A percentile compares a stretch with the other conserved stretches of the same genome.
Evolutionary conservation across 2,888 invertebrate species (phyloP).

Genomic region (Cynaeus angustus): DNA sequence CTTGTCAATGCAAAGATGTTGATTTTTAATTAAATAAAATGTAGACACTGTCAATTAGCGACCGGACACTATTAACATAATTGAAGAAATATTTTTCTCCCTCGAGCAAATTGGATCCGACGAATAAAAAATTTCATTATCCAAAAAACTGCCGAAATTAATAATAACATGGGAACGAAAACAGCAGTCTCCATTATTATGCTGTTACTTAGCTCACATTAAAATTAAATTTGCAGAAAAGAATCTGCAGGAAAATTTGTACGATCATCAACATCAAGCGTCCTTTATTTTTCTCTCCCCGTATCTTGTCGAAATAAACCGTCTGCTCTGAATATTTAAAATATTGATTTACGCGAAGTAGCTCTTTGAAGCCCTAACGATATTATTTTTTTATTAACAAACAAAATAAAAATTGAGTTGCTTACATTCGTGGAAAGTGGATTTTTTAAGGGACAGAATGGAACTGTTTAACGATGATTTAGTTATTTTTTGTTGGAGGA

Average conservation of each 20-base stretch:
- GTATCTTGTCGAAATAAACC: conserved; percentile 7
- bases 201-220: conserved; percentile 27
- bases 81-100: too few relatives aligned
- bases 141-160: conserved; percentile 22
- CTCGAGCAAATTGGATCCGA: not conserved
- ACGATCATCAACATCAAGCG: conserved; percentile 2
- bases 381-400: conserved; percentile 20
- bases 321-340: conserved; percentile 19
- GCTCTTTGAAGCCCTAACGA: conserved; percentile 12
- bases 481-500: too few relatives aligned
- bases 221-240: conserved; percentile 35
- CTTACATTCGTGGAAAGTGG: conserved; percentile 2
- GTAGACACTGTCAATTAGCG: conserved; percentile 1
- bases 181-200: conserved; percentile 18
- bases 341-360: conserved; percentile 12
- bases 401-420: conserved; percentile 2
- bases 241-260: conserved; percentile 3
- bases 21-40: not conserved
- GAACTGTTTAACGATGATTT: too few relatives aligned
- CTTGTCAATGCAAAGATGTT: conserved; percentile 8
- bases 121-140: conserved; percentile 30
- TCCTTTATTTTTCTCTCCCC: not conserved
- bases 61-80: too few relatives aligned
- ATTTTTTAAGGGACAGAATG: not conserved
- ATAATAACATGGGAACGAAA: conserved; percentile 31